Evolutionary conservation across 2,888 invertebrate species (phyloP).

Genomic region (Entomobrya multifasciata): DNA sequence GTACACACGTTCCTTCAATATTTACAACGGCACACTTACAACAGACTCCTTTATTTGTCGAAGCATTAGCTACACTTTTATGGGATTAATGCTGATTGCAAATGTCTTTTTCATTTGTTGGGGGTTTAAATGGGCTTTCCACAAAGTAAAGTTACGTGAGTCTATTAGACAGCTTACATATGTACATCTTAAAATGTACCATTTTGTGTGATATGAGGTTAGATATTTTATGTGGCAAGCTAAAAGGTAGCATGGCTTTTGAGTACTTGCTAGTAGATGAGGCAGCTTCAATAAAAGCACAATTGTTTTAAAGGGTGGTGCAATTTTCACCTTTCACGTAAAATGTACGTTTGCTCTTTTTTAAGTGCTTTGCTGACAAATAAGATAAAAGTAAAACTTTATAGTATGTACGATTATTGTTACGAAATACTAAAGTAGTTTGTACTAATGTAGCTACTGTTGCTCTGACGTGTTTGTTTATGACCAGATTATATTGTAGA

Average conservation of each 20-base stretch:
- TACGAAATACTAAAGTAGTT: constrained; percentile 16
- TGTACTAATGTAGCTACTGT: no score
- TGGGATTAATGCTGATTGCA: neutral
- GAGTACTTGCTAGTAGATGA: no score
- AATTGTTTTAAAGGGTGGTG: neutral
- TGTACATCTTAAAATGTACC: no score
- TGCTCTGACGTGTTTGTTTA: no score
- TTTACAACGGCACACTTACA: neutral
- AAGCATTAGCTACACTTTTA: neutral
- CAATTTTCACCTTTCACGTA: constrained; percentile 14
- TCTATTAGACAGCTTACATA: no score
- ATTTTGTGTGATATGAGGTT: no score
- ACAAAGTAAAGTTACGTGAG: neutral
- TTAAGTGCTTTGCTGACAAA: neutral
- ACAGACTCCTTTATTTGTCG: constrained; percentile 21
- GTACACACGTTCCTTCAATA: constrained; percentile 36
- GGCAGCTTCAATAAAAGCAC: constrained; percentile 4
- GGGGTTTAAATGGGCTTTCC: neutral
- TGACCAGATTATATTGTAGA: no score
- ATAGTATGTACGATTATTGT: no score
- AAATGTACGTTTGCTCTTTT: neutral
- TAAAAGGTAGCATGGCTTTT: no score
- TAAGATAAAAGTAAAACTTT: no score
- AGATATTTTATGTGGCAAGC: no score
- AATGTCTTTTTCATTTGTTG: neutral